Evolutionary conservation across 2,113 vertebrate genomes (phyloP), one percentile per base, ranked within the genome.

Genomic region (Mormyrus iriodes): DNA sequence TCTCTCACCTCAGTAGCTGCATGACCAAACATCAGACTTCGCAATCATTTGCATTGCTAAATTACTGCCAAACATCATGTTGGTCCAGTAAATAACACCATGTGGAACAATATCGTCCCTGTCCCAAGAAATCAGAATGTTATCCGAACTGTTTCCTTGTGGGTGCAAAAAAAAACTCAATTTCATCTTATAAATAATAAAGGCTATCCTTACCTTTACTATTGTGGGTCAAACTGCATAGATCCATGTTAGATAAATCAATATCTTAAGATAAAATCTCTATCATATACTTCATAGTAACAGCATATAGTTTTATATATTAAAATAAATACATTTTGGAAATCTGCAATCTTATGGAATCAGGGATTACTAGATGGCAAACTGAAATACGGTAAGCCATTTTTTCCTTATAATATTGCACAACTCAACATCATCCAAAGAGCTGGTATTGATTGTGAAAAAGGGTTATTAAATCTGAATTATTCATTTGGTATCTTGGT

Each of bases 391-490:
- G 35, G 27, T 89, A 84, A 48, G 8, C 1, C 35, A 10, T 65
- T 46, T 87, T 87, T 42, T 44, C 49, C 12, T 27, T 87, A 87
- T 87, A 55, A 65, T 44, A 85, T 31, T 10, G 79, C 88, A 89
- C 83, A 89, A 89, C 51, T 46, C 31, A 83, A 44, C 31, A 8
- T 88, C 73, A 88, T 88, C 15, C 55, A 42, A 84, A 84, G 52
- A 84, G 53, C 31, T n/a, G 51, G 88, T 42, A 89, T 85, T 48
- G 12, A 82, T 85, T 61, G 76, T 10, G 79, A 89, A 76, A 89
- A 46, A 83, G 35, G 39, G 76, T 84, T 89, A 89, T 89, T 85
- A 79, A 89, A 61, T 89, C 51, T 89, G 52, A 89, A 89, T 89
- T 84, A 89, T 85, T 89, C 12, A 85, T 89, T 89, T 89, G 76